Evolutionary conservation across 1,140 invertebrate genomes (phyloP).

Genomic region (Halesus radiatus): DNA sequence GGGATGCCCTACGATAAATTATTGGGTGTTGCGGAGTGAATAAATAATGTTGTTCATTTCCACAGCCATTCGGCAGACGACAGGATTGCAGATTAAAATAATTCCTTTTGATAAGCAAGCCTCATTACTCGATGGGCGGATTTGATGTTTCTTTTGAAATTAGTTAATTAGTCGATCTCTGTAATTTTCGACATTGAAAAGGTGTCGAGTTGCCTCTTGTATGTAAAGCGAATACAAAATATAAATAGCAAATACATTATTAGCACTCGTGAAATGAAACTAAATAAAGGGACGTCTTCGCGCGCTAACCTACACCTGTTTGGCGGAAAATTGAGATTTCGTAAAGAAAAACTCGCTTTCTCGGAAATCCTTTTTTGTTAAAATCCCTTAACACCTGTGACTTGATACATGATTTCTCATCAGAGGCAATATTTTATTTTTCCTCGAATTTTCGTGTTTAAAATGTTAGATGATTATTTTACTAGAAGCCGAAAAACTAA

Average conservation of each 20-base stretch:
- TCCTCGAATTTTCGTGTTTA: neutral
- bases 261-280: conserved; percentile 21
- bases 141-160: neutral
- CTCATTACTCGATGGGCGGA: neutral
- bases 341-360: conserved; percentile 24
- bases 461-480: conserved; percentile 21
- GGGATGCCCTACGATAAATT: neutral
- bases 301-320: conserved; percentile 37
- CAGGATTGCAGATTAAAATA: neutral
- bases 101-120: neutral
- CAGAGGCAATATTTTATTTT: conserved; percentile 36
- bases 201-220: conserved; percentile 1
- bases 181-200: neutral
- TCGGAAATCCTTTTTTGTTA: conserved; percentile 21
- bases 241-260: conserved; percentile 34
- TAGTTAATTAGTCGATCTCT: conserved; percentile 16
- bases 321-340: conserved; percentile 39
- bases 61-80: neutral
- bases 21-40: conserved; percentile 1
- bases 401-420: conserved; percentile 43
- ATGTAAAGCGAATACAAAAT: conserved; percentile 6
- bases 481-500: neutral
- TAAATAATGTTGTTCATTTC: conserved; percentile 8
- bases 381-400: conserved; percentile 38
- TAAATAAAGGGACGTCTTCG: conserved; percentile 31